phyloP scores from a whole-genome alignment of 2,888 invertebrate genomes.

The Limnephilus lunatus region DNA sequence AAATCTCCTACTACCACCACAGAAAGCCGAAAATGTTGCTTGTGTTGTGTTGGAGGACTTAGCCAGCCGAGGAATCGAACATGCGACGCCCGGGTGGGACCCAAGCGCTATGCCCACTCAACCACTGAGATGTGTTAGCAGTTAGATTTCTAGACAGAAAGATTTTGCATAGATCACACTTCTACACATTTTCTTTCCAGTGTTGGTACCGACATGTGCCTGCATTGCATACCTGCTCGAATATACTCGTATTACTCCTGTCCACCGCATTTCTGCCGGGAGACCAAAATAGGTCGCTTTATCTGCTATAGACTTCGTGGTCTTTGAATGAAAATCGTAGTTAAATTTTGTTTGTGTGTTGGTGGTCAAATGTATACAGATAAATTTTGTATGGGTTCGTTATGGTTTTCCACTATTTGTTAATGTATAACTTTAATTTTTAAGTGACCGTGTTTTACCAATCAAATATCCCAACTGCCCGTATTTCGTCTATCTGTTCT shows the following conservation, averaged over 20 bases:
- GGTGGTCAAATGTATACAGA: background rate
- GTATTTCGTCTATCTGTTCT: no score
- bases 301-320: background rate
- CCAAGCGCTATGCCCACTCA: no score
- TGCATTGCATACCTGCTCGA: background rate
- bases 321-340: background rate
- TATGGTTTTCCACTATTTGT: background rate
- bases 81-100: no score
- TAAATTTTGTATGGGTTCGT: background rate
- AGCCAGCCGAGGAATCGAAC: no score
- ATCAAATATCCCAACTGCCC: background rate
- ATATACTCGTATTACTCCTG: background rate
- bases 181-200: background rate
- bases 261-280: background rate
- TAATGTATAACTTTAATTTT: background rate
- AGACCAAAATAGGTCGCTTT: background rate
- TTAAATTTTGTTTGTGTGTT: background rate
- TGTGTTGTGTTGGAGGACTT: no score
- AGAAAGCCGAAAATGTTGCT: no score
- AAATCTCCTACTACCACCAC: no score
- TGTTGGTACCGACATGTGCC: background rate
- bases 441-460: no score
- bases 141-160: no score
- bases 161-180: background rate
- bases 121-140: no score